phyloP scores from a whole-genome alignment of 2,113 vertebrate species.

The Lagopus muta region DNA sequence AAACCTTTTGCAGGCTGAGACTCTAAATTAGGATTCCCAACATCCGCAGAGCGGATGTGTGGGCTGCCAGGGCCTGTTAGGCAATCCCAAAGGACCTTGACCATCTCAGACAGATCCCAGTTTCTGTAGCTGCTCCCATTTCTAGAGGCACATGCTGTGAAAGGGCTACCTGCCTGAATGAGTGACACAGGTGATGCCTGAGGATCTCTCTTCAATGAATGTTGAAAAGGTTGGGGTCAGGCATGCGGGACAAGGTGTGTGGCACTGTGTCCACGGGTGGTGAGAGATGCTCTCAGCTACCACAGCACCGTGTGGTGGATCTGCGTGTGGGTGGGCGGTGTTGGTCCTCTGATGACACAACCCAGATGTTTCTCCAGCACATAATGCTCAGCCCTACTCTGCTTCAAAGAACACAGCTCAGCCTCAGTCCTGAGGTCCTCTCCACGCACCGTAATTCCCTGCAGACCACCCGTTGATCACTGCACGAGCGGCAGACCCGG shows the following conservation, averaged over 20 bases:
- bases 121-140: background rate
- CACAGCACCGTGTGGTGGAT: background rate
- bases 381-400: background rate
- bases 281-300: background rate
- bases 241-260: background rate
- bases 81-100: background rate
- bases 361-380: accelerated
- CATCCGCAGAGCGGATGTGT: background rate
- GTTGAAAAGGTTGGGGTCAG: background rate
- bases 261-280: background rate
- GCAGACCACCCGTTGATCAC: background rate
- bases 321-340: background rate
- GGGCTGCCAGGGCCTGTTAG: background rate
- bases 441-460: accelerated
- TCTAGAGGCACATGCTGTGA: accelerated
- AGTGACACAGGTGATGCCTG: background rate
- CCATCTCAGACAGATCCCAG: background rate
- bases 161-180: background rate
- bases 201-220: background rate
- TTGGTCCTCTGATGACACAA: background rate
- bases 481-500: background rate
- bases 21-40: background rate
- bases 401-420: background rate
- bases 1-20: background rate
- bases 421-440: background rate